A percentile compares a stretch with the other conserved stretches of the same genome.
phyloP scores from a whole-genome alignment of 2,113 vertebrate species.

The Pleuronectes platessa region DNA sequence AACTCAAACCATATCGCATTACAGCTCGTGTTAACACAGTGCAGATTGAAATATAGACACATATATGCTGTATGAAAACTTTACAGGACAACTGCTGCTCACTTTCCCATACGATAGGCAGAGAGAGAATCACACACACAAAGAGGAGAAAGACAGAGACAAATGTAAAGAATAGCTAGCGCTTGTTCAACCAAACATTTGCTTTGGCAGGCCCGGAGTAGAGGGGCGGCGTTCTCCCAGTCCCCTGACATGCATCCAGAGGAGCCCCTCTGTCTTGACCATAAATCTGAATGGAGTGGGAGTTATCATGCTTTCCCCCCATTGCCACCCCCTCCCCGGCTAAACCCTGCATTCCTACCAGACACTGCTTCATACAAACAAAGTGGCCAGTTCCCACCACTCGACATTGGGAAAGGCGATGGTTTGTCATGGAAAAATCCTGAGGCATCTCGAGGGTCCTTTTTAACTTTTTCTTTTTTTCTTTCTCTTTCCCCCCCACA shows the following conservation, averaged over 20 bases:
- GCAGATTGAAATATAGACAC: slow-evolving; percentile 30
- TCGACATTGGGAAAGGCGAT: slow-evolving; percentile 71
- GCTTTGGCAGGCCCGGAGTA: slow-evolving; percentile 72
- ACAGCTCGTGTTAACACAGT: slow-evolving; percentile 17
- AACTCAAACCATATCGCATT: slow-evolving; percentile 1
- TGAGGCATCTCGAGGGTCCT: slow-evolving; percentile 75
- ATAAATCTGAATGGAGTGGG: slow-evolving; percentile 78
- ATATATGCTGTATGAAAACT: background rate
- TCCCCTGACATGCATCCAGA: slow-evolving; percentile 72
- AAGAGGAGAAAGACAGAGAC: slow-evolving; percentile 45
- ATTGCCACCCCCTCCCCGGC: slow-evolving; percentile 51
- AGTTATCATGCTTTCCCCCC: slow-evolving; percentile 72
- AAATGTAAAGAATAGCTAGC: slow-evolving; percentile 66
- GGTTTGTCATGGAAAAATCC: slow-evolving; percentile 78
- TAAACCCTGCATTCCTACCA: slow-evolving; percentile 77
- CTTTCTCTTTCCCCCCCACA: background rate
- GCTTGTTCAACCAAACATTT: slow-evolving; percentile 75
- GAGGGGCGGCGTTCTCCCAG: slow-evolving; percentile 59
- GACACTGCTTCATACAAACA: slow-evolving; percentile 77
- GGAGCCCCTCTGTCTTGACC: slow-evolving; percentile 74
- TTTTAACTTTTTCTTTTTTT: slow-evolving; percentile 20
- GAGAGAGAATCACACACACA: slow-evolving; percentile 6
- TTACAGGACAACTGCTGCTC: slow-evolving; percentile 16
- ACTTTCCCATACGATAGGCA: slow-evolving; percentile 50
- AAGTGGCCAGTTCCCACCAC: slow-evolving; percentile 78